phyloP scores from a whole-genome alignment of 2,888 invertebrate genomes.

The Rhodophaea formosa region DNA sequence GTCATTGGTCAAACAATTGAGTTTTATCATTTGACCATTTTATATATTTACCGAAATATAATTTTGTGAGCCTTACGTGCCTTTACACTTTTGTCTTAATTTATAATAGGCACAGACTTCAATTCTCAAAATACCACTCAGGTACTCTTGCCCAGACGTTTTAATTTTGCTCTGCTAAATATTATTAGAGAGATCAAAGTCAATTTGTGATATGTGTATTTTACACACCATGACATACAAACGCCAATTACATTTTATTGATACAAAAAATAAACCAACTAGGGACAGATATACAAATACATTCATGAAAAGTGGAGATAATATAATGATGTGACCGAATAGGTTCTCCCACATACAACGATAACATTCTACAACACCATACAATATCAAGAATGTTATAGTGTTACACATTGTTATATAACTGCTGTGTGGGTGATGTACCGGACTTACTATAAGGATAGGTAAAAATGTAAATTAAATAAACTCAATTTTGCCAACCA shows the following conservation, averaged over 20 bases:
- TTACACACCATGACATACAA: slow-evolving; percentile 7
- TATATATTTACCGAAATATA: slow-evolving; percentile 1
- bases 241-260: slow-evolving; percentile 1
- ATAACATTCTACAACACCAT: too few relatives aligned
- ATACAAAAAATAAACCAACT: slow-evolving; percentile 1
- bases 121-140: background rate
- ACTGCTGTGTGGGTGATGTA: too few relatives aligned
- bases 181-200: slow-evolving; percentile 14
- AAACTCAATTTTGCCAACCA: too few relatives aligned
- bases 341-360: too few relatives aligned
- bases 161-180: slow-evolving; percentile 7
- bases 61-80: slow-evolving; percentile 11
- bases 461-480: too few relatives aligned
- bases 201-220: slow-evolving; percentile 14
- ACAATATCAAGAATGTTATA: too few relatives aligned
- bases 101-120: slow-evolving; percentile 10
- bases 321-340: too few relatives aligned
- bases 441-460: too few relatives aligned
- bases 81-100: slow-evolving; percentile 2
- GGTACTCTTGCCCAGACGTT: slow-evolving; percentile 4
- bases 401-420: too few relatives aligned
- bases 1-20: slow-evolving; percentile 25
- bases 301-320: too few relatives aligned
- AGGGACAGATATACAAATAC: background rate
- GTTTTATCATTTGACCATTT: slow-evolving; percentile 5